These are phyloP conservation scores for Myrmecobius fasciatus DNA, from an alignment of 2,113 vertebrate genomes.

Conservation along the genomic window DNA sequence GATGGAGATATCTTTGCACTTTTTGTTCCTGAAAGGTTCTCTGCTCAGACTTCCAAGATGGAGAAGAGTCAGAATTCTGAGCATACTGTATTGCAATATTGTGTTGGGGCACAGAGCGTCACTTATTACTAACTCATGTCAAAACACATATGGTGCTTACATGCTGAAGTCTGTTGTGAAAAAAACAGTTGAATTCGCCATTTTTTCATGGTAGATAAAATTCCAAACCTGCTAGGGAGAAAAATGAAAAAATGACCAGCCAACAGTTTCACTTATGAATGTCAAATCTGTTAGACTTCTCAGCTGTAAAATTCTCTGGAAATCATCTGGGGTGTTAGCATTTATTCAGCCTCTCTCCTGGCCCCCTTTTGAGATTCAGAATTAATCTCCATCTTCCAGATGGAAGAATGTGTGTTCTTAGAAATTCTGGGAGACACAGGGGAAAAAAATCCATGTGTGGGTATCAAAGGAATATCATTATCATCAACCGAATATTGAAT, in stretches of 20 bases:
- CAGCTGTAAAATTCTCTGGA: neutral
- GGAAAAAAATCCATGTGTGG: neutral
- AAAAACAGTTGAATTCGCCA: neutral
- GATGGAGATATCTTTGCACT: neutral
- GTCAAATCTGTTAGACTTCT: neutral
- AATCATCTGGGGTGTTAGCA: neutral
- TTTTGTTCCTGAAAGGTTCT: neutral
- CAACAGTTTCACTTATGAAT: neutral
- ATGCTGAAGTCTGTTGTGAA: conserved; percentile 1
- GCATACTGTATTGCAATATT: neutral
- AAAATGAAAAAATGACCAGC: conserved; percentile 5
- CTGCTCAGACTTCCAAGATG: neutral
- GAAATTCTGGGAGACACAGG: neutral
- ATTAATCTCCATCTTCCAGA: neutral
- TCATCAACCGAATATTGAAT: neutral
- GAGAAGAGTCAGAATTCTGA: neutral
- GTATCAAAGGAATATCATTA: neutral
- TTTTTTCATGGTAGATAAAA: conserved; percentile 1
- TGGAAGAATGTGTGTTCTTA: neutral
- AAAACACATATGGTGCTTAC: conserved; percentile 5
- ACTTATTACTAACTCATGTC: neutral
- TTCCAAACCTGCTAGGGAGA: neutral
- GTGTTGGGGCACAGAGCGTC: neutral
- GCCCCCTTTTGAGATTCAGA: neutral
- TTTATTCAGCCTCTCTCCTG: neutral